A percentile compares a stretch with the other conserved stretches of the same genome.
Conservation (phyloP, 2,113 vertebrate genomes). For the Carollia perspicillata region DNA sequence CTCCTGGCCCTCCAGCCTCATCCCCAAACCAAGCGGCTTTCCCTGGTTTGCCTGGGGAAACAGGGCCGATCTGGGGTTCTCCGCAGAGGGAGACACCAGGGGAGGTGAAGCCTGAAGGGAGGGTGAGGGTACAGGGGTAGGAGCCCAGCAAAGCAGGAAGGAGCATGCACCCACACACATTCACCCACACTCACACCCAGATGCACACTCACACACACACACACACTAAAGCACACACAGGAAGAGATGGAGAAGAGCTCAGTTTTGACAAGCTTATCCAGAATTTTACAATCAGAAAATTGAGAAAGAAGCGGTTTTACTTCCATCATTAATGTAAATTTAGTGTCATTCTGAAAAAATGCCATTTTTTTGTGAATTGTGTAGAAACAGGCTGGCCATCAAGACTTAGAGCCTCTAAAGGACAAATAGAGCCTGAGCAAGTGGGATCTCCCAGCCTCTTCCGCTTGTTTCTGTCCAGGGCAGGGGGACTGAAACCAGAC, state of each 20-base stretch:
- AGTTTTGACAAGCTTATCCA: background rate
- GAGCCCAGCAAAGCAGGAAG: background rate
- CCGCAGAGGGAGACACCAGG: background rate
- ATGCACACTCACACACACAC: rapidly evolving
- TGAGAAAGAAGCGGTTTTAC: background rate
- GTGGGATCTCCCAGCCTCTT: background rate
- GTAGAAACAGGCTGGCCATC: background rate
- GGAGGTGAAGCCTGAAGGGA: background rate
- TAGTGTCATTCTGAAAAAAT: background rate
- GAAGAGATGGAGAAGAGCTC: background rate
- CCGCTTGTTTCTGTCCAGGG: background rate
- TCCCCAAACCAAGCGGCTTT: background rate
- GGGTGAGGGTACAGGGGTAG: background rate
- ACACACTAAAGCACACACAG: background rate
- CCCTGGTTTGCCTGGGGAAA: background rate
- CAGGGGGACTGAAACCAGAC: background rate
- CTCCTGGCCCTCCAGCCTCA: background rate
- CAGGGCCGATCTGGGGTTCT: background rate
- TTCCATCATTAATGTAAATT: background rate
- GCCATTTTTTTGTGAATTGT: background rate
- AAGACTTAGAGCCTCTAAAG: background rate
- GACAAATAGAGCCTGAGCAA: background rate
- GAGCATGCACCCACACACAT: too few species aligned
- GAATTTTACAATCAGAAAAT: background rate
- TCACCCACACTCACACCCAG: too few species aligned